Evolutionary conservation across 2,113 vertebrate species (phyloP).

Genomic region (Riparia riparia): DNA sequence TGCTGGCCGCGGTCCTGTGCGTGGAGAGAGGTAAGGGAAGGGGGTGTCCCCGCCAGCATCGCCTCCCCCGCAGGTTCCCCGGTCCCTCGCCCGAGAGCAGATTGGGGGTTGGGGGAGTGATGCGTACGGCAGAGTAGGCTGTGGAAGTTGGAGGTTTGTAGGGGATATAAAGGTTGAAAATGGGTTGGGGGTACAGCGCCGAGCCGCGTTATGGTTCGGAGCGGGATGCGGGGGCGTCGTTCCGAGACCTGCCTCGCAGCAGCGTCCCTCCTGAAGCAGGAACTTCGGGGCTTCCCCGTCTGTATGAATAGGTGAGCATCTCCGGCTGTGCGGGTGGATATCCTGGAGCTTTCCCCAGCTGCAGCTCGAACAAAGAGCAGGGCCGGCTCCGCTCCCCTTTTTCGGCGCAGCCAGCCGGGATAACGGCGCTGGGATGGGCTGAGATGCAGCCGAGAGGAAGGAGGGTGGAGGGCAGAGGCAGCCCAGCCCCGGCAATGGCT

Average conservation of each 20-base stretch:
- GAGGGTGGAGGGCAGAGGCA: background rate
- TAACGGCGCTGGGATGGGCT: slow-evolving; percentile 15
- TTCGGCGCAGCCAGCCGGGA: background rate
- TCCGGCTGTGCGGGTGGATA: background rate
- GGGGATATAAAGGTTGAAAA: background rate
- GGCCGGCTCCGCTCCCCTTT: background rate
- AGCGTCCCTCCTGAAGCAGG: background rate
- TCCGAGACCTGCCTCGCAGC: background rate
- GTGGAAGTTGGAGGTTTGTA: background rate
- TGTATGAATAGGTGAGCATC: background rate
- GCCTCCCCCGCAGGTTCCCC: too few relatives aligned
- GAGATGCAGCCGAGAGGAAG: background rate
- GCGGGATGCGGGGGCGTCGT: background rate
- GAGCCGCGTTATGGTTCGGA: background rate
- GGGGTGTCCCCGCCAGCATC: background rate
- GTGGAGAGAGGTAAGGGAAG: slow-evolving; percentile 36
- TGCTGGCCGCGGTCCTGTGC: slow-evolving; percentile 49
- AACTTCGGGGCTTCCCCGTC: slow-evolving; percentile 7
- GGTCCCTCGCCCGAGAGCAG: too few relatives aligned
- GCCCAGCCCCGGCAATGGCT: slow-evolving; percentile 12
- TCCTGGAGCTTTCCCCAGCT: slow-evolving; percentile 16
- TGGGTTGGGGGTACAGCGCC: background rate
- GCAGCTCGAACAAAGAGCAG: slow-evolving; percentile 39
- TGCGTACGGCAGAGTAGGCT: background rate
- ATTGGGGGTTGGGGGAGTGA: background rate